Evolutionary conservation across 2,797 vertebrate genomes (phyloP).

Genomic region (Lithobates sylvaticus): DNA sequence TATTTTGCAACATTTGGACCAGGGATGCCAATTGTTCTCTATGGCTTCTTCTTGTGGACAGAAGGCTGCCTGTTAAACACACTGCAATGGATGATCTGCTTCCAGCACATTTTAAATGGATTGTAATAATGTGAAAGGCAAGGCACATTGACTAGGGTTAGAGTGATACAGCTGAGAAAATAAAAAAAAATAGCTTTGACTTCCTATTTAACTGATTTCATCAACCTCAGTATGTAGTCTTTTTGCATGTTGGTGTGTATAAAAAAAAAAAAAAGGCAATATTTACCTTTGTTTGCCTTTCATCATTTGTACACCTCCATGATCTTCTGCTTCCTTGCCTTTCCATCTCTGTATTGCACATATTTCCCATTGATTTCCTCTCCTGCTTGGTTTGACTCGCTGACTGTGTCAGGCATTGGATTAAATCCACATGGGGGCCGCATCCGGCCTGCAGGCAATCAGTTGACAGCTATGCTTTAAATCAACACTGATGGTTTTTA

Average conservation of each 20-base stretch:
- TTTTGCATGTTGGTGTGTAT: not conserved
- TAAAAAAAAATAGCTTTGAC: too few relatives aligned
- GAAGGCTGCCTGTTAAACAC: too few relatives aligned
- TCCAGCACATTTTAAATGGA: too few relatives aligned
- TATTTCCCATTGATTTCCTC: conserved; percentile 59
- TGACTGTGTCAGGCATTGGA: conserved; percentile 55
- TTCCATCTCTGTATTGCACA: conserved; percentile 37
- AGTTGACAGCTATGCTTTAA: conserved; percentile 58
- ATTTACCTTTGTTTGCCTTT: conserved; percentile 6
- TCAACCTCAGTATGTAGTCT: too few relatives aligned
- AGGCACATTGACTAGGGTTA: too few relatives aligned
- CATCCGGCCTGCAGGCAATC: conserved; percentile 54
- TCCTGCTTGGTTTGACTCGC: conserved; percentile 54
- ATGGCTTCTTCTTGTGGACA: too few relatives aligned
- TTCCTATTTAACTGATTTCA: too few relatives aligned
- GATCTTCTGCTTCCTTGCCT: conserved; percentile 8
- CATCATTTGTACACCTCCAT: not conserved
- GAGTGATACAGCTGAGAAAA: too few relatives aligned
- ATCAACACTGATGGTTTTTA: conserved; percentile 57
- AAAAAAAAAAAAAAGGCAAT: not conserved
- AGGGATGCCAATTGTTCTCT: too few relatives aligned
- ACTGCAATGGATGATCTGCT: too few relatives aligned
- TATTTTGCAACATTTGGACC: too few relatives aligned
- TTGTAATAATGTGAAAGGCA: too few relatives aligned
- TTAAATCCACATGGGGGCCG: conserved; percentile 59